A percentile compares a stretch with the other conserved stretches of the same genome.
phyloP scores from a whole-genome alignment of 2,888 invertebrate genomes.

The Callosobruchus maculatus region DNA sequence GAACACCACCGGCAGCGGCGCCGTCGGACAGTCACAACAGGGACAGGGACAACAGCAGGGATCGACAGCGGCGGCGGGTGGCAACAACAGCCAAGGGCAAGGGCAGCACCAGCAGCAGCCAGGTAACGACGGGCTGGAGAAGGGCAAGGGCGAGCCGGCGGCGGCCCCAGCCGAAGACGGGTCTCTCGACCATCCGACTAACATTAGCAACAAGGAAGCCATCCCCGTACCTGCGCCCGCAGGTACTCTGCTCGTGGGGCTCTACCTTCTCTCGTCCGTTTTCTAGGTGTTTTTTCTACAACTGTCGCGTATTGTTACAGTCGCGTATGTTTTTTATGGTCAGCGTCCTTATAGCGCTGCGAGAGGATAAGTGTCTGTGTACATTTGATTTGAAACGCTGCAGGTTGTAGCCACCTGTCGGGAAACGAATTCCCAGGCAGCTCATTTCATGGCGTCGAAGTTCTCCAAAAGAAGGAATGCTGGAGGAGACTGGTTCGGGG shows the following conservation, averaged over 20 bases:
- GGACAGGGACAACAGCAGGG: conserved; percentile 6
- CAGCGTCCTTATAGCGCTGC: too few relatives aligned
- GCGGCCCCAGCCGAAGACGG: not conserved
- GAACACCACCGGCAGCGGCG: not conserved
- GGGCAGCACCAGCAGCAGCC: conserved; percentile 18
- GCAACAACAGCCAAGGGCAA: conserved; percentile 9
- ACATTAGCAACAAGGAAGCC: not conserved
- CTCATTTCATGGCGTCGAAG: too few relatives aligned
- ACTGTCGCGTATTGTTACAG: not conserved
- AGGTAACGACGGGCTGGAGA: conserved; percentile 22
- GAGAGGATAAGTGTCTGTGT: too few relatives aligned
- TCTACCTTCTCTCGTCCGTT: not conserved
- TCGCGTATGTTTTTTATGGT: too few relatives aligned
- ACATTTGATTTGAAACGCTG: too few relatives aligned
- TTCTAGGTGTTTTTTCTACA: not conserved
- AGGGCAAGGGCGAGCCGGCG: not conserved
- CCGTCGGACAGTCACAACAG: not conserved
- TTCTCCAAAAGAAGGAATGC: too few relatives aligned
- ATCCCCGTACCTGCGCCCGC: not conserved
- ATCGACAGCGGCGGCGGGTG: not conserved
- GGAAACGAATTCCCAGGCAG: too few relatives aligned
- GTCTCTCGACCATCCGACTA: not conserved
- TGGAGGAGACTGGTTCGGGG: too few relatives aligned
- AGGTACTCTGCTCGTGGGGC: not conserved
- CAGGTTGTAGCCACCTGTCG: too few relatives aligned